Base-by-base conservation (phyloP, 2,797 vertebrate genomes). In the Eidolon dupreanum region DNA sequence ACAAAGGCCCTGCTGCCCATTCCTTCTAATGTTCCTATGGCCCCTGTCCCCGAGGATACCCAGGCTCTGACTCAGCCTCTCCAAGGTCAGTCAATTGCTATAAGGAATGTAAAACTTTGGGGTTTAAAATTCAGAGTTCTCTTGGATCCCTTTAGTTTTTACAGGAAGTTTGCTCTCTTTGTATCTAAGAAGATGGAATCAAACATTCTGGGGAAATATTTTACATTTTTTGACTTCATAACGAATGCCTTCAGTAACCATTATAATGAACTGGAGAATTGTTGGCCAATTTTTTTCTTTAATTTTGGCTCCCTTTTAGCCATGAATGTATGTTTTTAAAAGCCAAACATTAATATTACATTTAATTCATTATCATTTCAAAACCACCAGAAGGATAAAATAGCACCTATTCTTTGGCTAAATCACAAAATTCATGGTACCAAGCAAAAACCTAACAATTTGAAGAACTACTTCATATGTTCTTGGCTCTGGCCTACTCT, bases 261-360 rank as follows among this genome's bases (percentile, higher is more conserved):
- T 22, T 78, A 46, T 65, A 46, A 75, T 46, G 33, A 9, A 31
- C 36, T 46, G 26, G 24, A 13, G 65, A 65, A 68, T 22, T 68
- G 43, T 28, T 68, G 28, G 28, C 49, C 61, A 68, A 11, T 57
- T 28, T 83, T 55, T 51, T 79, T 63, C 36, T 87, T 43, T 75
- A 59, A 43, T 55, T 78, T 92, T 66, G 41, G 19, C 26, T 87
- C 24, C 19, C 53, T 36, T 77, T 19, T 57, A 86, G 16, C 17
- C 61, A 66, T 59, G 82, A 71, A 36, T 79, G 36, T 88, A n/a
- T 86, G 63, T 74, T 94, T 94, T 83, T 8, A 78, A 74, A 95
- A 87, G 75, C 43, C 63, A 82, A 51, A 74, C 51, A 38, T 33
- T 41, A 87, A 84, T 83, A 43, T 49, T 24, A 59, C 19, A 31